Percentiles rank a stretch among this genome's conserved stretches.
These are phyloP conservation scores for Brevipalpus yothersi DNA, from an alignment of 1,140 invertebrate species.

Conservation along the genomic window DNA sequence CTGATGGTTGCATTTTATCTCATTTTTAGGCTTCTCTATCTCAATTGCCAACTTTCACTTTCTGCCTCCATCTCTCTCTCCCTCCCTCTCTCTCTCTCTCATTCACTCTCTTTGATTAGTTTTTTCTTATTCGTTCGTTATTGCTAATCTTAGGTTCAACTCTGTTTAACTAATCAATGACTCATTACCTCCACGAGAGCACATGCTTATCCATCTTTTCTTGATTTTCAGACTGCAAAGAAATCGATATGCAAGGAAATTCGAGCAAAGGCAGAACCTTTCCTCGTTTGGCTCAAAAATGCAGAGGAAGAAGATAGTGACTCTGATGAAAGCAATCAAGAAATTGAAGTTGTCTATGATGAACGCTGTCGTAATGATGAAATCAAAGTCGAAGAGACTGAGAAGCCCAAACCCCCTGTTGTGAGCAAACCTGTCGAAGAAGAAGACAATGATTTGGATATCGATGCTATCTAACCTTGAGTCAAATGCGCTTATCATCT, in stretches of 20 bases:
- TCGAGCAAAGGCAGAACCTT: constrained; percentile 65
- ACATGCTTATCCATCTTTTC: not conserved
- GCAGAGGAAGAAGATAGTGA: constrained; percentile 63
- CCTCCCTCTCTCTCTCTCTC: not conserved
- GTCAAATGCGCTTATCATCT: not conserved
- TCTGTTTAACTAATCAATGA: not conserved
- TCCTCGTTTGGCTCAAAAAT: constrained; percentile 87
- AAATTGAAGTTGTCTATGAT: constrained; percentile 24
- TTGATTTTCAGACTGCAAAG: constrained; percentile 46
- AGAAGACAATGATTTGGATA: constrained; percentile 40
- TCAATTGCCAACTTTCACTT: not conserved
- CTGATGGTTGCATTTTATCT: not conserved
- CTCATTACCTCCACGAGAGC: not conserved
- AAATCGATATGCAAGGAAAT: constrained; percentile 78
- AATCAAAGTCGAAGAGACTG: constrained; percentile 3
- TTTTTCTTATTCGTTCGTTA: not conserved
- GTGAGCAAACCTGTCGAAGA: constrained; percentile 8
- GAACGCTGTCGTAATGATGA: constrained; percentile 6
- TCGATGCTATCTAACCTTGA: constrained; percentile 58
- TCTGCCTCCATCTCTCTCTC: not conserved
- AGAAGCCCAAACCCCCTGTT: constrained; percentile 13
- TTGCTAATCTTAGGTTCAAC: not conserved
- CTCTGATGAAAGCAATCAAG: constrained; percentile 38
- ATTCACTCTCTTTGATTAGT: not conserved
- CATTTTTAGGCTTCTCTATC: not conserved